Percentiles rank a stretch among this genome's conserved stretches.
These are phyloP conservation scores for Limnephilus auricula DNA, from an alignment of 2,888 invertebrate genomes.

Conservation along the genomic window DNA sequence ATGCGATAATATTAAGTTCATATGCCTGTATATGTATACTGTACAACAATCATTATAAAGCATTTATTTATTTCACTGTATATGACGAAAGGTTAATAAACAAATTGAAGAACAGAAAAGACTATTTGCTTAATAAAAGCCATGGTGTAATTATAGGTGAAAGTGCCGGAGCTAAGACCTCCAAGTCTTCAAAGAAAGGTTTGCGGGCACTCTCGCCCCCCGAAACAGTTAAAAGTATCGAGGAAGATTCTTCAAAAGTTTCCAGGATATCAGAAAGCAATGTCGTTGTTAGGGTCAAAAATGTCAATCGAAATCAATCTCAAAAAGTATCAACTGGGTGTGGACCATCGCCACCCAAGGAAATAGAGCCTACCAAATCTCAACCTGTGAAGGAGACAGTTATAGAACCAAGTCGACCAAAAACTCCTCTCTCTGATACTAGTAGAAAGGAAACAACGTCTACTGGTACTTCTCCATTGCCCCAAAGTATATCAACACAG, in stretches of 20 bases:
- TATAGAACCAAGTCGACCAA: slow-evolving; percentile 38
- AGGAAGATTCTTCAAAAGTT: slow-evolving; percentile 48
- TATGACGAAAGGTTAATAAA: slow-evolving; percentile 44
- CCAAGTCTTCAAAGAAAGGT: slow-evolving; percentile 47
- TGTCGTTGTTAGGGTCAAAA: slow-evolving; percentile 58
- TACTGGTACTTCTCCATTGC: slow-evolving; percentile 91
- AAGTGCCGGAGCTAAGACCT: slow-evolving; percentile 54
- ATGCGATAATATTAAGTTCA: neutral
- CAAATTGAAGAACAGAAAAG: slow-evolving; percentile 37
- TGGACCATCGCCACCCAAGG: slow-evolving; percentile 80
- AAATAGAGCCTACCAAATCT: slow-evolving; percentile 68
- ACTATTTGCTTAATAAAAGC: slow-evolving; percentile 58
- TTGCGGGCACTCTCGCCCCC: slow-evolving; percentile 52
- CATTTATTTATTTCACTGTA: slow-evolving; percentile 39
- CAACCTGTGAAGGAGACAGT: slow-evolving; percentile 37
- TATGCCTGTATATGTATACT: neutral
- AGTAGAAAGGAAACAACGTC: slow-evolving; percentile 72
- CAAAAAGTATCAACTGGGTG: slow-evolving; percentile 78
- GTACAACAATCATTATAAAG: slow-evolving; percentile 18
- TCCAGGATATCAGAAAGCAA: slow-evolving; percentile 63
- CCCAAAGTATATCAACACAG: slow-evolving; percentile 92
- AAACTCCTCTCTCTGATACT: slow-evolving; percentile 49
- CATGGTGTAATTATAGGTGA: slow-evolving; percentile 64
- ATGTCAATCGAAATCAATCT: slow-evolving; percentile 58
- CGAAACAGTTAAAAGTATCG: slow-evolving; percentile 50